A percentile compares a stretch with the other conserved stretches of the same genome.
phyloP scores from a whole-genome alignment of 1,140 invertebrate species.

The Panonychus citri region DNA sequence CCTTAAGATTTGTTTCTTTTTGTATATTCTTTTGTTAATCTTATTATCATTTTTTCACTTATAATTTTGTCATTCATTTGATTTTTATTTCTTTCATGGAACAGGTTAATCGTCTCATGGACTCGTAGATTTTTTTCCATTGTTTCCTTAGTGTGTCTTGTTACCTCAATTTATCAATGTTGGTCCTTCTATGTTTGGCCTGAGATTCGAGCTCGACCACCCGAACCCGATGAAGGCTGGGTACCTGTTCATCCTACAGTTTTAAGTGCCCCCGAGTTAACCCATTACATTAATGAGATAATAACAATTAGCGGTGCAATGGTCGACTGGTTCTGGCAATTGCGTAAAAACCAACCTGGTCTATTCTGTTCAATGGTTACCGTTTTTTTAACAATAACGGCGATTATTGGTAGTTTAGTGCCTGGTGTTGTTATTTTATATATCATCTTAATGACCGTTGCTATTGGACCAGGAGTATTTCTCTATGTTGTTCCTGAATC shows the following conservation, averaged over 20 bases:
- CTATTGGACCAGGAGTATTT: constrained; percentile 2
- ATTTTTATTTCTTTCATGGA: neutral
- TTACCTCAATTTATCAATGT: constrained; percentile 14
- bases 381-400: constrained; percentile 14
- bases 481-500: neutral
- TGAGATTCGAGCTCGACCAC: constrained; percentile 12
- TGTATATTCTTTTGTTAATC: no score
- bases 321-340: constrained; percentile 13
- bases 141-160: constrained; percentile 11
- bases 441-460: constrained; percentile 11
- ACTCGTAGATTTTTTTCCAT: constrained; percentile 16
- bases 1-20: no score
- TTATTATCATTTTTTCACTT: no score
- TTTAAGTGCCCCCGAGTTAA: constrained; percentile 23
- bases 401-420: constrained; percentile 19
- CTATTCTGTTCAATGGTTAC: constrained; percentile 20
- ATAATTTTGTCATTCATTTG: no score
- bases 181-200: constrained; percentile 19
- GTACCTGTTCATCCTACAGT: constrained; percentile 21
- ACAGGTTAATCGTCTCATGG: constrained; percentile 17
- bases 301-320: constrained; percentile 10
- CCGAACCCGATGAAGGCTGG: constrained; percentile 16
- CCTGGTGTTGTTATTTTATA: constrained; percentile 20
- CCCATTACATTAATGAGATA: constrained; percentile 17
- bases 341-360: constrained; percentile 17